Base-by-base conservation (phyloP, 1,140 invertebrate species). In the Ylistrum balloti region DNA sequence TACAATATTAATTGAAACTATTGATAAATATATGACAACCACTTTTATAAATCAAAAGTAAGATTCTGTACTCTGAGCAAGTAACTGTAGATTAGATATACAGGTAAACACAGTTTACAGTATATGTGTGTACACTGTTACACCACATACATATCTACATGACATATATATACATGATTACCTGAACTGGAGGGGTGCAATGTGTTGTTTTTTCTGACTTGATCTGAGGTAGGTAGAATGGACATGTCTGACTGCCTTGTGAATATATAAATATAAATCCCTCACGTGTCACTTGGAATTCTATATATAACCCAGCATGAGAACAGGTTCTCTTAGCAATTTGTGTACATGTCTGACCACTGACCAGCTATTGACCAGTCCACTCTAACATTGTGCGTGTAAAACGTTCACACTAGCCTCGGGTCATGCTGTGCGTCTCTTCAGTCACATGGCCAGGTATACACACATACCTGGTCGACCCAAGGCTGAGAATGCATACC, bases 381-480 rank as follows among this genome's bases (percentile, higher is more conserved):
- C 56, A 28, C 9, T n/a, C 56, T 74, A 74, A 74, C 56, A 74
- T 74, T 74, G 56, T 74, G n/a, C 56, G 56, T 74, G 56, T 74
- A 74, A 74, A 74, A 74, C 56, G 22, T 74, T 74, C 17, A 74
- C 22, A 74, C 22, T 74, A 74, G 56, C 56, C 56, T 74, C 56
- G 56, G 56, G 56, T 74, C 56, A 74, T n/a, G 56, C 56, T 74
- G 56, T 74, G 56, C 56, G 56, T 74, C 56, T 74, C 45, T 20
- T 17, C 56, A 74, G 3, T 74, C 56, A 74, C 56, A 74, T 48
- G 45, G 45, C 45, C 45, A 28, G 22, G 56, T 74, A 74, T 74
- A 74, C 56, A 74, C 56, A 74, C 56, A 74, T 74, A 74, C 56
- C 56, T 74, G 56, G 56, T 74, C 56, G 56, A 74, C 56, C 56